Evolutionary conservation across 2,888 invertebrate species (phyloP), one percentile per base, ranked within the genome.

Genomic region (Isoperla grammatica): DNA sequence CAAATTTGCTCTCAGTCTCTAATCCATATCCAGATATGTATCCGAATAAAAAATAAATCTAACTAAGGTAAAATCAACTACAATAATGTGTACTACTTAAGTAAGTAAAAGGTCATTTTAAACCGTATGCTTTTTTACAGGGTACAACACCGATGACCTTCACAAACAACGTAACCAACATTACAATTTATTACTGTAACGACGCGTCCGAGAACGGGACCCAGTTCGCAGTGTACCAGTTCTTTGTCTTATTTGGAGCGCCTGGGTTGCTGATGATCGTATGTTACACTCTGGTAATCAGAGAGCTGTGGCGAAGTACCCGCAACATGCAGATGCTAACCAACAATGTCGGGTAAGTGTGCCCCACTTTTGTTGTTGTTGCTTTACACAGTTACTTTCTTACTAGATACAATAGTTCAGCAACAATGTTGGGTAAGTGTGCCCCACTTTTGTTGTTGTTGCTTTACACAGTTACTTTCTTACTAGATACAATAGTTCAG

Each of bases 291-390:
- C 69, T 68, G 57, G 75, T 75, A 29, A 74, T 75, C 63, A 67
- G 69, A 22, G 73, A 71, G 57, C 69, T 75, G 8, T 75, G 75
- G 75, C 68, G 67, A 48, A 73, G 73, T 56, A 74, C 75, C 0
- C 68, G 69, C 50, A 73, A 69, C 54, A 73, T 75, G 65, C 70
- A 69, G 57, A 66, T 70, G 3, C 70, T 75, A 45, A 75, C 74
- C 42, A 71, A 72, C 61, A 66, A 57, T 23, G 61, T 49, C 20
- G 67, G 64, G 67, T 64, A 56, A 59, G 59, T 23, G n/a, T n/a
- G n/a, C n/a, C n/a, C n/a, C n/a, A n/a, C n/a, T n/a, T n/a, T n/a
- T 4, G 11, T 17, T 19, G 11, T 1, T 49, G 8, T 49, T 3
- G 1, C 11, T 23, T 12, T 20, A 49, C n/a, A n/a, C n/a, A n/a